phyloP scores from a whole-genome alignment of 2,888 invertebrate genomes.

The Isotomurus palustris region DNA sequence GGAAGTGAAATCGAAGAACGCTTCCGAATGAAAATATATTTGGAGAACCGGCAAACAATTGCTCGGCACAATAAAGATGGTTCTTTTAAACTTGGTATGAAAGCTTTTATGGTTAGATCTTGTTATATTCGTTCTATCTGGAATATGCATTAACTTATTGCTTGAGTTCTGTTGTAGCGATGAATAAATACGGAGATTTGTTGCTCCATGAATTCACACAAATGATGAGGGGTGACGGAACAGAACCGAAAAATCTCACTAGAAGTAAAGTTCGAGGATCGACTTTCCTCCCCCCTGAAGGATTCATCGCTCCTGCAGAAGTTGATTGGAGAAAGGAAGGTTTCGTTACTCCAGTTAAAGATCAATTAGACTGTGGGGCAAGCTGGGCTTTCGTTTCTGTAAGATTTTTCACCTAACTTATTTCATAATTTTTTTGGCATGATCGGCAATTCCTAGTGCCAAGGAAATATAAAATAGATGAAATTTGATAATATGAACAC shows the following conservation, averaged over 20 bases:
- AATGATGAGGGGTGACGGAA: constrained; percentile 65
- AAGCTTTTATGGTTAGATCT: background rate
- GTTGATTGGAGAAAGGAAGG: constrained; percentile 83
- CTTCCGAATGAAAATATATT: constrained; percentile 81
- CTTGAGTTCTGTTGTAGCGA: constrained; percentile 49
- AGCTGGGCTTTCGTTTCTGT: constrained; percentile 90
- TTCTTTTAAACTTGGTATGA: constrained; percentile 21
- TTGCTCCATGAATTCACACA: constrained; percentile 73
- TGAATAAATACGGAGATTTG: constrained; percentile 85
- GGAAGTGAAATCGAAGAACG: constrained; percentile 70
- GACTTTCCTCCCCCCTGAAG: constrained; percentile 62
- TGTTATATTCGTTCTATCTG: background rate
- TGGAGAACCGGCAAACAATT: constrained; percentile 79
- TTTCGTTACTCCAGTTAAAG: constrained; percentile 81
- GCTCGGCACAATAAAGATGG: constrained; percentile 66
- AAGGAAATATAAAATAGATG: too few relatives aligned
- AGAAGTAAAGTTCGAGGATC: constrained; percentile 50
- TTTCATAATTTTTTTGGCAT: background rate
- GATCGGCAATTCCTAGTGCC: too few relatives aligned
- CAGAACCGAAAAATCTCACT: constrained; percentile 47
- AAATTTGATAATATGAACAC: too few relatives aligned
- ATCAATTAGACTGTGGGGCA: constrained; percentile 86
- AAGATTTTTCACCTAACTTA: constrained; percentile 49
- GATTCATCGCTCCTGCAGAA: constrained; percentile 64
- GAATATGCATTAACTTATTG: constrained; percentile 13